Evolutionary conservation across 1,140 invertebrate genomes (phyloP), one percentile per base, ranked within the genome.

Genomic region (Coptotermes formosanus): DNA sequence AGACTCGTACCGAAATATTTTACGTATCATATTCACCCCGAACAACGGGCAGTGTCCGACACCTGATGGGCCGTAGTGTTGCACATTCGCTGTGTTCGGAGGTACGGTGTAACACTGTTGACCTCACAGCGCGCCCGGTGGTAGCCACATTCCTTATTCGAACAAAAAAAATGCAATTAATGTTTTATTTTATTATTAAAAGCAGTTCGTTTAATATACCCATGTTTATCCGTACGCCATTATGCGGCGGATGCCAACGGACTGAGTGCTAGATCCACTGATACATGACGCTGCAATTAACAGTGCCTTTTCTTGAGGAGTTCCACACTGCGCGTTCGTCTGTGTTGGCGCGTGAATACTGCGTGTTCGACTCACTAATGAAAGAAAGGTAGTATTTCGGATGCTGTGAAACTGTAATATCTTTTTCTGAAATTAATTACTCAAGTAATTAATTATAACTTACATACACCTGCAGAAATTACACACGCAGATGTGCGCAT

Each of bases 151-250:
- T 75, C 25, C n/a, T 75, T 75, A 30, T 75, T 12, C 64, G 30
- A 30, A n/a, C 25, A 75, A 75, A 64, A 38, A 64, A 75, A 30
- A 30, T 75, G 64, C 64, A 75, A 75, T 75, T 75, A 75, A 75
- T n/a, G 64, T 75, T 75, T 75, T 75, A 75, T 75, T 75, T 75
- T 30, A 75, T 3, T 75, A 75, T 75, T 75, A 75, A 75, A 75
- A 75, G 64, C 64, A n/a, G 64, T 75, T 75, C 64, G 64, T 75
- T 75, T 75, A 75, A 75, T 75, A 3, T 75, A 75, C 1, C 64
- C 8, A 75, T n/a, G 64, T 25, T 75, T 75, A 25, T 75, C 64
- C 64, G n/a, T 16, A 25, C n/a, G 25, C 64, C 64, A 75, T 75
- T 75, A 75, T 75, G 64, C 7, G n/a, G 0, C 64, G 25, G n/a